Conservation (phyloP, 1,140 invertebrate species). For the Eriosoma lanigerum region DNA sequence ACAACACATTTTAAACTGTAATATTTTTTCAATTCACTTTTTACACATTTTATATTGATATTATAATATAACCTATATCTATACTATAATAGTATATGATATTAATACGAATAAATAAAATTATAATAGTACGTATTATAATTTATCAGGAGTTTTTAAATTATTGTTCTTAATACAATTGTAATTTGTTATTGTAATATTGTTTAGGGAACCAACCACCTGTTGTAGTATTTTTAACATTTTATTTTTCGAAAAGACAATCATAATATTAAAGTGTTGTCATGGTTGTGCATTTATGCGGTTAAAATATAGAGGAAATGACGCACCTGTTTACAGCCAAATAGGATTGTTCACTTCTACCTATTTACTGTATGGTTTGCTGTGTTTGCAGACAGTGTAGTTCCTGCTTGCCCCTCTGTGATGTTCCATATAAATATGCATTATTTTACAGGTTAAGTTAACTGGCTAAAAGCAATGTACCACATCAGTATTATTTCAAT, state of each 20-base stretch:
- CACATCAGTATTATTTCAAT: neutral
- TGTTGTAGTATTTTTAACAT: neutral
- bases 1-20: too few species aligned
- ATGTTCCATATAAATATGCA: slow-evolving; percentile 2
- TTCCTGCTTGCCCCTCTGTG: neutral
- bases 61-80: too few species aligned
- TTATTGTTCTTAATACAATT: too few species aligned
- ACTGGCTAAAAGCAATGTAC: neutral
- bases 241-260: slow-evolving; percentile 12
- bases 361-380: too few species aligned
- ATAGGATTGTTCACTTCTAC: slow-evolving; percentile 14
- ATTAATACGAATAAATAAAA: too few species aligned
- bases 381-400: slow-evolving; percentile 37
- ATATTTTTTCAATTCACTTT: too few species aligned
- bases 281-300: slow-evolving; percentile 17
- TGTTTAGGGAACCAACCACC: too few species aligned
- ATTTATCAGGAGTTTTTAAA: too few species aligned
- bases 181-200: too few species aligned
- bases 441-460: neutral
- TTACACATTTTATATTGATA: too few species aligned
- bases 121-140: too few species aligned
- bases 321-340: slow-evolving; percentile 38
- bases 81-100: too few species aligned
- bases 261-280: slow-evolving; percentile 8
- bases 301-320: slow-evolving; percentile 29